These are phyloP conservation scores for Keiferia lycopersicella DNA, from an alignment of 2,888 invertebrate genomes.

Conservation along the genomic window DNA sequence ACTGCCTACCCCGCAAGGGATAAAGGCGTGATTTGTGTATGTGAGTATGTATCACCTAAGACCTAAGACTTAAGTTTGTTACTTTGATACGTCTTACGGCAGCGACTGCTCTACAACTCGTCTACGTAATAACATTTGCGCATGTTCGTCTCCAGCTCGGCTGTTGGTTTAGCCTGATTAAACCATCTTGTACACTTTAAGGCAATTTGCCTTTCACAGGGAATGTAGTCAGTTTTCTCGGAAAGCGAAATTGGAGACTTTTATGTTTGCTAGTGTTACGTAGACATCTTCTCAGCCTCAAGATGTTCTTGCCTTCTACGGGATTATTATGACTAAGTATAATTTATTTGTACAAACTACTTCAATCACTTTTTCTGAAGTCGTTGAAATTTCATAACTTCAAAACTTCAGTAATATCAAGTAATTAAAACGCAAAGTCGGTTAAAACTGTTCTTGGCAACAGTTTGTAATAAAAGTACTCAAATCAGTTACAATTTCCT, in stretches of 20 bases:
- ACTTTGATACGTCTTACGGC: neutral
- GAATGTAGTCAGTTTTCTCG: neutral
- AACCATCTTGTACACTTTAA: constrained; percentile 17
- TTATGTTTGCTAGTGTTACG: neutral
- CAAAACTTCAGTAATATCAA: neutral
- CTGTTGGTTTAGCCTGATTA: constrained; percentile 18
- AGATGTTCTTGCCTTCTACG: too few relatives aligned
- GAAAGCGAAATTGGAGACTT: neutral
- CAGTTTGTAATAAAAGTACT: neutral
- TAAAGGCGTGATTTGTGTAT: too few relatives aligned
- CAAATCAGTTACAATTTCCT: neutral
- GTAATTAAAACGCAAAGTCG: neutral
- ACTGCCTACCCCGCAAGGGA: too few relatives aligned
- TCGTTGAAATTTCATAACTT: too few relatives aligned
- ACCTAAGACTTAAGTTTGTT: too few relatives aligned
- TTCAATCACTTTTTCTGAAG: too few relatives aligned
- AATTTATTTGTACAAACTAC: too few relatives aligned
- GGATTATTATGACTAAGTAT: too few relatives aligned
- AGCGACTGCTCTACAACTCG: neutral
- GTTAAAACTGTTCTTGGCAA: neutral
- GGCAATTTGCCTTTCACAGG: constrained; percentile 11
- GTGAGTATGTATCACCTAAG: too few relatives aligned
- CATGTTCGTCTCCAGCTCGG: neutral
- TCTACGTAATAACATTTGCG: constrained; percentile 12
- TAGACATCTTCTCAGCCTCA: neutral